Conservation (phyloP, 2,888 invertebrate genomes). For the Nemotelus pantherinus region DNA sequence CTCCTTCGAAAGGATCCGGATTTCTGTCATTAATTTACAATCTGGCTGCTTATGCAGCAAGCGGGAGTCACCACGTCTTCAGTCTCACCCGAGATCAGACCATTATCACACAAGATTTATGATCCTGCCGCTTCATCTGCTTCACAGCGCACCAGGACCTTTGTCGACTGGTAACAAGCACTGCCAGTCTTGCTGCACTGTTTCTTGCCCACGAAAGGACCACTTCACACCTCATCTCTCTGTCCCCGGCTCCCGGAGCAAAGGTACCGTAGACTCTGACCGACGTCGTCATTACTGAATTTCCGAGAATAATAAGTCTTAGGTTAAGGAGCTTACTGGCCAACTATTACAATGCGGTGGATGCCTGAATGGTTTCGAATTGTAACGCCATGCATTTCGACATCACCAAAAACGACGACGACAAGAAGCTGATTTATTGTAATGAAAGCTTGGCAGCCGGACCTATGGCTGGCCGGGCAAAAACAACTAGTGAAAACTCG, state of each 20-base stretch:
- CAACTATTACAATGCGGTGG: constrained; percentile 41
- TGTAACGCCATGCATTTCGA: constrained; percentile 39
- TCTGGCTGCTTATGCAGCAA: constrained; percentile 31
- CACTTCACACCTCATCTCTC: neutral
- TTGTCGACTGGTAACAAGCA: constrained; percentile 27
- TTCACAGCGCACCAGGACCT: constrained; percentile 27
- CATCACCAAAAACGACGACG: constrained; percentile 2
- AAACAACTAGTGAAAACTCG: constrained; percentile 12
- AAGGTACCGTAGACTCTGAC: no score
- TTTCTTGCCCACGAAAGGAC: neutral
- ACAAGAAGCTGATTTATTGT: constrained; percentile 40
- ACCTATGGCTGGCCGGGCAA: constrained; percentile 5
- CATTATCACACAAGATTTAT: constrained; percentile 40
- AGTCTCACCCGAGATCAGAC: constrained; percentile 16
- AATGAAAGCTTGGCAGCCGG: constrained; percentile 24
- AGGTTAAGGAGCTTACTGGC: constrained; percentile 41
- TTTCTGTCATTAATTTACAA: constrained; percentile 36
- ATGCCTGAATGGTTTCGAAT: constrained; percentile 39
- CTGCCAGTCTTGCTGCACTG: constrained; percentile 7
- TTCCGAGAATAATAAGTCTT: constrained; percentile 39
- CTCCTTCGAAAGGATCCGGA: constrained; percentile 7
- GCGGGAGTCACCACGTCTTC: neutral
- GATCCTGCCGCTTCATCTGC: constrained; percentile 31
- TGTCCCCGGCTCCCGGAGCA: neutral
- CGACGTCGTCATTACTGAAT: neutral